A percentile compares a stretch with the other conserved stretches of the same genome.
Conservation (phyloP, 2,113 vertebrate species). For the Herpailurus yagouaroundi region DNA sequence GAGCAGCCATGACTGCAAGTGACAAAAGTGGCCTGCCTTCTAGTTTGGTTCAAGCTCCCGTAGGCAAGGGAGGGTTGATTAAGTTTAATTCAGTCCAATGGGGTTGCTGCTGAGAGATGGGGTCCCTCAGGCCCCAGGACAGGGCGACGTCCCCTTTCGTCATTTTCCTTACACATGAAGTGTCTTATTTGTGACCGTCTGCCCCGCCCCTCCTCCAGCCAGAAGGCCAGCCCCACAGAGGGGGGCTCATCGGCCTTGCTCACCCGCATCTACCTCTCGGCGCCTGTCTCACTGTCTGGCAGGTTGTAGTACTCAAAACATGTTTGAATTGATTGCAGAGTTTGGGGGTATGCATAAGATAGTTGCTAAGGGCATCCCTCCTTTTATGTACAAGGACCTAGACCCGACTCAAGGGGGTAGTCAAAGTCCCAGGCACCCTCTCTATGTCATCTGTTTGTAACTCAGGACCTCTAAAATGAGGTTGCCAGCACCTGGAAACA, state of each 20-base stretch:
- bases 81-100: slow-evolving; percentile 41
- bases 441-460: not conserved
- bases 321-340: not conserved
- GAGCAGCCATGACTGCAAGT: not conserved
- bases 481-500: not conserved
- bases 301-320: not conserved
- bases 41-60: not conserved
- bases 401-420: not conserved
- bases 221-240: not conserved
- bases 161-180: not conserved
- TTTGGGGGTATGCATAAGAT: not conserved
- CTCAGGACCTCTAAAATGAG: not conserved
- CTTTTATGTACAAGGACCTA: not conserved
- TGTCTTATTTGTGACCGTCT: not conserved
- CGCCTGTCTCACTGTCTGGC: not conserved
- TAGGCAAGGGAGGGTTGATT: not conserved
- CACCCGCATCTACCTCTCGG: not conserved
- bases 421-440: not conserved
- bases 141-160: not conserved
- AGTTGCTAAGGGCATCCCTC: not conserved
- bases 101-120: not conserved
- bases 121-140: not conserved
- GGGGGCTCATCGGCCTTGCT: not conserved
- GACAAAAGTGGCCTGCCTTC: not conserved
- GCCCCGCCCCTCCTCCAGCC: not conserved